Evolutionary conservation across 2,888 invertebrate genomes (phyloP), one percentile per base, ranked within the genome.

Genomic region (Halocaridina rubra): DNA sequence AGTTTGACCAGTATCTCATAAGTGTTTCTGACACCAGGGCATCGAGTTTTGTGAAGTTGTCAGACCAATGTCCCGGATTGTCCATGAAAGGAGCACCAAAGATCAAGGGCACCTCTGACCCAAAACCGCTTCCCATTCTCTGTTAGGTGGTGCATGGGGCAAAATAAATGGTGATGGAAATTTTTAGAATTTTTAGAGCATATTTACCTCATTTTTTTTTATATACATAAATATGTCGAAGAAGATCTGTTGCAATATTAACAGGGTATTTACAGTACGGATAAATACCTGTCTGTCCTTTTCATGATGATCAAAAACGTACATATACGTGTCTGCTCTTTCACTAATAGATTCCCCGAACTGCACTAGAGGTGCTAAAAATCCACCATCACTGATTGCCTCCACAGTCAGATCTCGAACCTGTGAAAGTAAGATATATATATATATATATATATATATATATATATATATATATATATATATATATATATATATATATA

Each of bases 291-390:
- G 96, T 32, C 96, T 96, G 91, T 95, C 96, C 90, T 96, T 96
- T 80, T 96, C 96, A 91, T 97, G 97, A 91, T 97, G 97, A 91
- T 96, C 96, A 90, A 97, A 97, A 72, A 97, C 96, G 91, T 97
- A 97, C 86, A 97, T 93, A 91, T 95, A 97, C 74, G 96, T 96
- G 71, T 88, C 88, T 90, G 95, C 95, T 80, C 95, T 92, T 85
- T 90, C 89, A 27, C 97, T 96, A 91, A 97, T 97, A 77, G 96
- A 93, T 91, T 97, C 96, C 1, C 96, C 97, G 5, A 97, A 96
- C 90, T 95, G 94, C 24, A 97, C 95, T 67, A 96, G 94, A 0
- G 98, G 98, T 0, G 97, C 97, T 10, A 97, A 96, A 64, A 95
- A 95, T 91, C 96, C 96, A 0, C 97, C 97, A 91, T 97, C 97